Base-by-base conservation (phyloP, 1,140 invertebrate species). In the Neodiprion fabricii region DNA sequence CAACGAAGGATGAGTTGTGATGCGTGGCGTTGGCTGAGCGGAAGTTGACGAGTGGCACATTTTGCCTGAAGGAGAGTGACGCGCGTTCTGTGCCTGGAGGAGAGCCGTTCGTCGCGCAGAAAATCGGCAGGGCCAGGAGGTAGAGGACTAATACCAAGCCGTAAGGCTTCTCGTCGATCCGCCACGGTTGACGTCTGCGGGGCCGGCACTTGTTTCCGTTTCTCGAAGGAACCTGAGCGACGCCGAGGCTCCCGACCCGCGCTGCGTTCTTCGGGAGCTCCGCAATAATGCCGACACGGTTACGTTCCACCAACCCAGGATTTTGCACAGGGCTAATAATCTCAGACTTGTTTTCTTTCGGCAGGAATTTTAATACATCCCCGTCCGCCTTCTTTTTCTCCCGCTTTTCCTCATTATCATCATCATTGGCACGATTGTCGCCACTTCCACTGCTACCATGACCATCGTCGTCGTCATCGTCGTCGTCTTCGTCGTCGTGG, bases 41-140 rank as follows among this genome's bases (percentile, higher is more conserved):
- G 28, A 67, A 69, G 75, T 74, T 79, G 71, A 68, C 78, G 77
- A 78, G 76, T 76, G 78, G 76, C 75, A 76, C 75, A 72, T 78
- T 74, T 74, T 79, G 75, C 50, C 75, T 21, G 17, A 70, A 78
- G 70, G 53, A n/a, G 1, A 53, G 50, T 10, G 50, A n/a, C 10
- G 10, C 50, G 10, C 50, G 50, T 11, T 53, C n/a, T 21, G 17
- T 21, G 50, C 50, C 50, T 14, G 50, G 10, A 1, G 50, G 50
- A 53, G 79, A 80, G 10, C 82, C 77, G 79, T 81, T 82, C n/a
- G 80, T 81, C 75, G 85, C 79, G 78, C 81, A 84, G 12, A 86
- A 78, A 28, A 85, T 48, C 72, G 85, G 85, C 79, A 85, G 78
- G 61, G 83, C 80, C 72, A 87, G 76, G 71, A 87, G 80, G 72